Evolutionary conservation across 2,797 vertebrate species (phyloP), one percentile per base, ranked within the genome.

Genomic region (Xenops minutus): DNA sequence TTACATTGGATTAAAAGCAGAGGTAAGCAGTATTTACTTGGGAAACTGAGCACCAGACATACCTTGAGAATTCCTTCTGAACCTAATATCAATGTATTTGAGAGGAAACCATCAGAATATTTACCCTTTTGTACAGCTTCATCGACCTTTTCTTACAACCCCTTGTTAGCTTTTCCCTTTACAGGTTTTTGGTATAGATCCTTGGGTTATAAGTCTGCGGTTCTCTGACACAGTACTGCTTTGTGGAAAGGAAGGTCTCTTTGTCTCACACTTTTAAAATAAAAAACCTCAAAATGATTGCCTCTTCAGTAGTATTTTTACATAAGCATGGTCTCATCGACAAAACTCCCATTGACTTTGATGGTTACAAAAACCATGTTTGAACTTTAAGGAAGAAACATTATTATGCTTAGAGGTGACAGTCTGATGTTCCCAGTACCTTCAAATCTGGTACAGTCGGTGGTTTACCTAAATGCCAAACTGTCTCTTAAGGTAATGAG

Each of bases 101-200:
- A 95, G 85, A 95, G 61, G 48, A 89, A 95, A 87, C 79, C 77
- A 95, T 94, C 89, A 88, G 92, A 96, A 96, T 96, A 95, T 92
- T 94, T 92, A 95, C 83, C 88, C 93, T 95, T 92, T 95, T 79
- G 89, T 82, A 74, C 63, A 82, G 74, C 88, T 88, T 94, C 80
- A 94, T 96, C 9, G 59, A 93, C 93, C 92, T 94, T 95, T 92
- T 76, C 89, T 94, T 82, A 87, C 82, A 93, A 82, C 36, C 82
- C 88, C 92, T 91, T 88, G 73, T 90, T 96, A 93, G 85, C 82
- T 94, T 97, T 92, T 91, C 87, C 87, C 85, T 90, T 92, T 78
- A 81, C 79, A 71, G 77, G 88, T 85, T 93, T 95, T 85, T 75
- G 77, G 83, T 95, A 92, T 95, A 95, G 92, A 96, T 90, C 61